Evolutionary conservation across 2,113 vertebrate species (phyloP).

Genomic region (Nannospalax galili): DNA sequence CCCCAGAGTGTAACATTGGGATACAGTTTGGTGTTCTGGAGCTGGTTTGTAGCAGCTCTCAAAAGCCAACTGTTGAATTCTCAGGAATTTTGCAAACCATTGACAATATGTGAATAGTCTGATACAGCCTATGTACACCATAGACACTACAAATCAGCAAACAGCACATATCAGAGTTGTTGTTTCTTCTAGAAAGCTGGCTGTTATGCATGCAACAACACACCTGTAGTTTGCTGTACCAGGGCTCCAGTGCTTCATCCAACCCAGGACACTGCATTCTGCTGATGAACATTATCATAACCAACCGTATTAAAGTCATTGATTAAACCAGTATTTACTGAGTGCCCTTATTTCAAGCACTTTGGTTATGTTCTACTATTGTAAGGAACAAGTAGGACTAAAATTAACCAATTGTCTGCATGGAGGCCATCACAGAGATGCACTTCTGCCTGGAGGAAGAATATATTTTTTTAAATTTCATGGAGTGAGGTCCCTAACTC

Average conservation of each 20-base stretch:
- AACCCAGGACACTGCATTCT: neutral
- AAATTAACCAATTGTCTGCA: neutral
- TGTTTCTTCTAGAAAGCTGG: neutral
- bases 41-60: neutral
- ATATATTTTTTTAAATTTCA: neutral
- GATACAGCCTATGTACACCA: neutral
- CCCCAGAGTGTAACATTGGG: neutral
- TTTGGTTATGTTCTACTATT: neutral
- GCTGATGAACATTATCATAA: neutral
- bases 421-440: neutral
- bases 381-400: neutral
- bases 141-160: neutral
- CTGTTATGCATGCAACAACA: neutral
- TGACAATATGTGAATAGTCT: neutral
- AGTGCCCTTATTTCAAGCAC: neutral
- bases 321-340: neutral
- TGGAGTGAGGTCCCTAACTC: neutral
- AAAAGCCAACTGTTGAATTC: neutral
- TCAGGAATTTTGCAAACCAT: neutral
- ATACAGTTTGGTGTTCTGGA: neutral
- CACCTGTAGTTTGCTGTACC: neutral
- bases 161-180: too few relatives aligned
- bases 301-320: neutral
- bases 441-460: neutral
- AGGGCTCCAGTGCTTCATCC: neutral